These are phyloP conservation scores for Erebia epiphron DNA, from an alignment of 2,888 invertebrate genomes.

Conservation along the genomic window DNA sequence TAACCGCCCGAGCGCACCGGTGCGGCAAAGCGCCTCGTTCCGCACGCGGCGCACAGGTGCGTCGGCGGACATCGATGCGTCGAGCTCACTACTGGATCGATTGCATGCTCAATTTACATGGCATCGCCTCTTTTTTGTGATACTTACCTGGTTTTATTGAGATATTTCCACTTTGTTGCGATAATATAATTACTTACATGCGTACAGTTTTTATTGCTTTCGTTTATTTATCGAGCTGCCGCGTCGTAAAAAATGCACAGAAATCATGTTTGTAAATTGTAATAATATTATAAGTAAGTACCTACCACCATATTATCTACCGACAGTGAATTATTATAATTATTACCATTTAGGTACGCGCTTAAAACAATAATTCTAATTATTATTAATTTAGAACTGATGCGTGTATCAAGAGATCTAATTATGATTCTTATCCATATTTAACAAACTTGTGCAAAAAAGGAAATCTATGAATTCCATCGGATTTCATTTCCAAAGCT, in stretches of 20 bases:
- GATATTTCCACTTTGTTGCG: not conserved
- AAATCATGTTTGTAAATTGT: not conserved
- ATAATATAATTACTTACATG: not conserved
- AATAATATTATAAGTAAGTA: too few relatives aligned
- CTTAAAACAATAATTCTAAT: too few relatives aligned
- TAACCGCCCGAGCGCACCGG: not conserved
- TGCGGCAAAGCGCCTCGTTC: not conserved
- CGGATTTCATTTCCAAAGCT: too few relatives aligned
- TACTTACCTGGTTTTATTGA: not conserved
- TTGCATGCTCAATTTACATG: constrained; percentile 14
- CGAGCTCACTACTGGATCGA: not conserved
- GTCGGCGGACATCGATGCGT: not conserved
- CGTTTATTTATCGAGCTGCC: too few relatives aligned
- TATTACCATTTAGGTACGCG: too few relatives aligned
- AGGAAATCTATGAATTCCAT: too few relatives aligned
- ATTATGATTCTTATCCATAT: too few relatives aligned
- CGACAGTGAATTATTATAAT: not conserved
- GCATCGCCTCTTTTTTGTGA: constrained; percentile 2
- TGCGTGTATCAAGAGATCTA: too few relatives aligned
- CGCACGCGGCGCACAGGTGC: constrained; percentile 1
- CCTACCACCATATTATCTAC: too few relatives aligned
- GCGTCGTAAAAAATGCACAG: not conserved
- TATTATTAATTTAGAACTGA: too few relatives aligned
- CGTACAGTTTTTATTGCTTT: not conserved
- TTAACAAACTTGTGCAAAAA: too few relatives aligned